phyloP scores from a whole-genome alignment of 2,888 invertebrate genomes.

The Hirtodrosophila histrioides region DNA sequence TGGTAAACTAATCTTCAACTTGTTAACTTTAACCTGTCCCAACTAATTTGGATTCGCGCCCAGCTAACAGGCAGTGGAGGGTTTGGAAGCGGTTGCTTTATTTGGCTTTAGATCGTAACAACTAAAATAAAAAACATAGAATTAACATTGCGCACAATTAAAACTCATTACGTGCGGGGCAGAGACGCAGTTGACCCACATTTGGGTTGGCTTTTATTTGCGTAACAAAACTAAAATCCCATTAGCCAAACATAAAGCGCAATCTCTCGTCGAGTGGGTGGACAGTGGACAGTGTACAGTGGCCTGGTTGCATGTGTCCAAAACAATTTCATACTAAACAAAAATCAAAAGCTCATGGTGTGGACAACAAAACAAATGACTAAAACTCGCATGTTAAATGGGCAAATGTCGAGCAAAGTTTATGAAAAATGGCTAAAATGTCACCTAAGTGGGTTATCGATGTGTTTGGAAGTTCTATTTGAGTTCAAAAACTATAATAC shows the following conservation, averaged over 20 bases:
- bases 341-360: slow-evolving; percentile 36
- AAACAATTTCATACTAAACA: slow-evolving; percentile 36
- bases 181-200: slow-evolving; percentile 72
- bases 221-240: slow-evolving; percentile 74
- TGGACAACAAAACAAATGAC: slow-evolving; percentile 39
- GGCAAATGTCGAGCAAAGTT: slow-evolving; percentile 26
- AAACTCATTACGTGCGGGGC: slow-evolving; percentile 62
- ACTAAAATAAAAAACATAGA: slow-evolving; percentile 48
- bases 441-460: slow-evolving; percentile 40
- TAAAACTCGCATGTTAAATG: slow-evolving; percentile 27
- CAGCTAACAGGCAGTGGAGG: slow-evolving; percentile 37
- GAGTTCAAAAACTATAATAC: no score
- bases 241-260: slow-evolving; percentile 69
- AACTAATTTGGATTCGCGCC: slow-evolving; percentile 65
- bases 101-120: slow-evolving; percentile 26
- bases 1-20: neutral
- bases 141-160: slow-evolving; percentile 69
- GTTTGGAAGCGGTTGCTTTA: slow-evolving; percentile 22
- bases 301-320: slow-evolving; percentile 43
- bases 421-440: slow-evolving; percentile 42
- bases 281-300: slow-evolving; percentile 21
- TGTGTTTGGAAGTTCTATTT: slow-evolving; percentile 3
- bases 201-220: slow-evolving; percentile 67
- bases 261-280: slow-evolving; percentile 49
- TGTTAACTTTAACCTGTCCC: slow-evolving; percentile 22